Evolutionary conservation across 2,888 invertebrate species (phyloP).

Genomic region (Nipponacmea schrenckii): DNA sequence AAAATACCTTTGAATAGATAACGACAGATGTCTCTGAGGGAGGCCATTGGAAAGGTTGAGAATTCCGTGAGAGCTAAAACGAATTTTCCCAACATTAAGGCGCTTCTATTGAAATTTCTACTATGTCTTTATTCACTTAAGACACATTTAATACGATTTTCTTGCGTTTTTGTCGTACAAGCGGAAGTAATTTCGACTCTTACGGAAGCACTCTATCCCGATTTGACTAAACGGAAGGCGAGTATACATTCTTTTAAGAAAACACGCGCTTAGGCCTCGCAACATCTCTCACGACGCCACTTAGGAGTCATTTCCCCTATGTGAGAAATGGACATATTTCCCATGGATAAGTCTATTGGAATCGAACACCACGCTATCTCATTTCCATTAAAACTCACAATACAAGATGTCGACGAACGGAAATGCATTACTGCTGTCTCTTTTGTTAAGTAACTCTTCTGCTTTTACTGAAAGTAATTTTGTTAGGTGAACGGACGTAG

Average conservation of each 20-base stretch:
- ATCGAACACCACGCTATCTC: conserved; percentile 17
- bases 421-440: conserved; percentile 28
- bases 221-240: conserved; percentile 21
- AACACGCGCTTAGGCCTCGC: conserved; percentile 21
- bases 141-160: conserved; percentile 25
- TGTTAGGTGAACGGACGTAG: neutral
- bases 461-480: conserved; percentile 16
- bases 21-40: conserved; percentile 2
- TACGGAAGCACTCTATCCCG: conserved; percentile 22
- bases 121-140: conserved; percentile 12
- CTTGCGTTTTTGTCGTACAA: conserved; percentile 13
- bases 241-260: conserved; percentile 23
- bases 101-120: conserved; percentile 6
- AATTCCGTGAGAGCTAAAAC: conserved; percentile 6
- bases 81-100: conserved; percentile 5
- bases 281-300: conserved; percentile 16
- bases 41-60: neutral
- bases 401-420: conserved; percentile 18
- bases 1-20: conserved; percentile 2
- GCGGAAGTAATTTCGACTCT: conserved; percentile 24
- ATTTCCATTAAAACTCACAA: conserved; percentile 26
- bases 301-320: conserved; percentile 22
- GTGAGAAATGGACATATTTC: conserved; percentile 24
- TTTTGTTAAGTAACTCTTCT: conserved; percentile 16
- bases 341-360: conserved; percentile 13